phyloP scores from a whole-genome alignment of 1,140 invertebrate species.

The Platyscapa corneri region DNA sequence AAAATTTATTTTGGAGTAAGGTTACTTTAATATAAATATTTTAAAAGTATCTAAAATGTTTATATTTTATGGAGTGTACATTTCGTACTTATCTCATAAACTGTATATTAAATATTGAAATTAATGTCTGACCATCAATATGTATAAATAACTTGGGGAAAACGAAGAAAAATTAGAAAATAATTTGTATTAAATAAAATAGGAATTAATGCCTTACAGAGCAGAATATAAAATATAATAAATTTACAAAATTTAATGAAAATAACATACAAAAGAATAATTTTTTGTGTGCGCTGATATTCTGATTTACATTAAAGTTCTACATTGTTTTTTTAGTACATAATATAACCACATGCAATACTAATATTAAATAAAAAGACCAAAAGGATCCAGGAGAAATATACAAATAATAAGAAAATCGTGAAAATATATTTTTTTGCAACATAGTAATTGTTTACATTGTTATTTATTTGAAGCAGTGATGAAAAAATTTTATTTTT shows the following conservation, averaged over 20 bases:
- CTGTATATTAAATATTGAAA: background rate
- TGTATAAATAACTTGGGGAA: background rate
- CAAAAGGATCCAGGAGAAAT: constrained; percentile 21
- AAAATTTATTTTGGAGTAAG: no score
- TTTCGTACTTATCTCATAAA: background rate
- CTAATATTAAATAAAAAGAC: constrained; percentile 11
- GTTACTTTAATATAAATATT: background rate
- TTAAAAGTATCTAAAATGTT: no score
- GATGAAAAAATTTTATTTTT: background rate
- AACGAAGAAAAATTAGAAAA: constrained; percentile 5
- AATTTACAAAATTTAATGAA: constrained; percentile 36
- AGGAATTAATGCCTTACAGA: constrained; percentile 48
- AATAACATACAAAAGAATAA: background rate
- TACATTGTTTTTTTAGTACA: background rate
- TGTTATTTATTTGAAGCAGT: background rate
- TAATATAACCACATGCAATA: constrained; percentile 25
- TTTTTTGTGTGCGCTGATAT: constrained; percentile 1
- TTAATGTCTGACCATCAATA: background rate
- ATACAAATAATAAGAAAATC: background rate
- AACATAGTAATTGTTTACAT: background rate
- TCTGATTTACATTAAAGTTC: constrained; percentile 16
- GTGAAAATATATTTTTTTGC: background rate
- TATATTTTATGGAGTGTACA: no score
- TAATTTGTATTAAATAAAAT: constrained; percentile 32
- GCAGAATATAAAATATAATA: constrained; percentile 43